Percentiles rank a stretch among this genome's conserved stretches.
Conservation (phyloP, 2,797 vertebrate genomes). For the Diplodus sargus region DNA sequence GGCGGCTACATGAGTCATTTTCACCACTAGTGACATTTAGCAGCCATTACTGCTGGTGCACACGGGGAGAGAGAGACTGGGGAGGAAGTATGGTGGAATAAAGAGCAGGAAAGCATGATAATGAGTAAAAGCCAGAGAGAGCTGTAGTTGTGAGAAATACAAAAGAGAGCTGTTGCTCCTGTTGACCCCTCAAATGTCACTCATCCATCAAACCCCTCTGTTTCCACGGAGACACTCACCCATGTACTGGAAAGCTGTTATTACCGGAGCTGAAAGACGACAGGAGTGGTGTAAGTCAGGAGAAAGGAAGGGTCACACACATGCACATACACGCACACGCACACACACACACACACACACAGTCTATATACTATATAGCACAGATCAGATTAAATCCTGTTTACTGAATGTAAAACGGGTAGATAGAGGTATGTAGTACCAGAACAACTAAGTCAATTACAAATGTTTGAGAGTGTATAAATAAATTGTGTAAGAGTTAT, state of each 20-base stretch:
- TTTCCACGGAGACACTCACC: slow-evolving; percentile 82
- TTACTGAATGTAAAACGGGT: not conserved
- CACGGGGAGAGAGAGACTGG: not conserved
- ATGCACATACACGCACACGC: not conserved
- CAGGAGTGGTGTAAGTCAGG: slow-evolving; percentile 55
- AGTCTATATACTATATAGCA: not conserved
- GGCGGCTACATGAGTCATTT: slow-evolving; percentile 62
- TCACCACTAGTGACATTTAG: slow-evolving; percentile 64
- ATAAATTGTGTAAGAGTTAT: not conserved
- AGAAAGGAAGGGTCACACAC: slow-evolving; percentile 5
- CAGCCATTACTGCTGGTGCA: slow-evolving; percentile 53
- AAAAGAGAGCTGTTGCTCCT: slow-evolving; percentile 22
- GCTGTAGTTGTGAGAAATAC: slow-evolving; percentile 52
- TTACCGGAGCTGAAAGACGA: slow-evolving; percentile 78
- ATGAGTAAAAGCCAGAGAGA: slow-evolving; percentile 50
- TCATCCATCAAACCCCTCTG: slow-evolving; percentile 69
- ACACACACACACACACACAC: slow-evolving; percentile 6
- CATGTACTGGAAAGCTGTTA: slow-evolving; percentile 68
- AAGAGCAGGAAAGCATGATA: slow-evolving; percentile 31
- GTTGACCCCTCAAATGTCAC: slow-evolving; percentile 74
- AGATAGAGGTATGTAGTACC: not conserved
- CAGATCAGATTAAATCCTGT: not conserved
- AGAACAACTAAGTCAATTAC: not conserved
- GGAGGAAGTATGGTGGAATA: slow-evolving; percentile 12
- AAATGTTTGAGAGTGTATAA: not conserved